Percentiles rank a stretch among this genome's conserved stretches.
phyloP scores from a whole-genome alignment of 2,113 vertebrate genomes.

The Acanthisitta chloris region DNA sequence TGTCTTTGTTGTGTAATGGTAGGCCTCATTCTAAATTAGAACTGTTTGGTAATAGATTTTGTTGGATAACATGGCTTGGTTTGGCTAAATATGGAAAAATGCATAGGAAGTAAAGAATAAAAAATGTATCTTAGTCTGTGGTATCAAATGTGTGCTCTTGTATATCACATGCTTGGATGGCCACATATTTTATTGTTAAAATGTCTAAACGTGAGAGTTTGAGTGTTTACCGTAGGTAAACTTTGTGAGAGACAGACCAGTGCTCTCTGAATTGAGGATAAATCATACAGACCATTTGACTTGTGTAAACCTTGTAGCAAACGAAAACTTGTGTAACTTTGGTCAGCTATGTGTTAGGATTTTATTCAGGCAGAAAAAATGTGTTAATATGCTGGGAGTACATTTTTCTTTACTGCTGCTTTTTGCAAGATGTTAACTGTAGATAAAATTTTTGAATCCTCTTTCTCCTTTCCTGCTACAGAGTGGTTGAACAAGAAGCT shows the following conservation, averaged over 20 bases:
- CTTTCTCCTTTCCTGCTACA: conserved; percentile 43
- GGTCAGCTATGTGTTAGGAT: background rate
- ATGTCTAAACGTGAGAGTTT: background rate
- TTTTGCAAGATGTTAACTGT: background rate
- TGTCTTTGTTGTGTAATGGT: background rate
- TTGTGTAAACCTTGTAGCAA: background rate
- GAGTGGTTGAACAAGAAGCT: conserved; percentile 91
- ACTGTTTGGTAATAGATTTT: background rate
- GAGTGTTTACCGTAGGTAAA: background rate
- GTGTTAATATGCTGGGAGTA: background rate
- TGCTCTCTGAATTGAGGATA: background rate
- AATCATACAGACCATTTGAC: background rate
- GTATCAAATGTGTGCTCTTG: background rate
- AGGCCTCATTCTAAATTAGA: background rate
- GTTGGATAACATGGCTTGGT: background rate
- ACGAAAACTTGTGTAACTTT: background rate
- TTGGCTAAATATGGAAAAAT: background rate
- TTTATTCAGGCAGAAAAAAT: background rate
- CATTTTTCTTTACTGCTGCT: background rate
- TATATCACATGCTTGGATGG: background rate
- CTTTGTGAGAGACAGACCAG: background rate
- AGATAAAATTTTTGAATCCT: background rate
- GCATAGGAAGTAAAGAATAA: background rate
- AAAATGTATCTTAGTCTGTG: background rate
- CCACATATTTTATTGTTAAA: background rate